Evolutionary conservation across 92 coral and sea anemone species (phyloP).

Genomic region (Anthopleura xanthogrammica): DNA sequence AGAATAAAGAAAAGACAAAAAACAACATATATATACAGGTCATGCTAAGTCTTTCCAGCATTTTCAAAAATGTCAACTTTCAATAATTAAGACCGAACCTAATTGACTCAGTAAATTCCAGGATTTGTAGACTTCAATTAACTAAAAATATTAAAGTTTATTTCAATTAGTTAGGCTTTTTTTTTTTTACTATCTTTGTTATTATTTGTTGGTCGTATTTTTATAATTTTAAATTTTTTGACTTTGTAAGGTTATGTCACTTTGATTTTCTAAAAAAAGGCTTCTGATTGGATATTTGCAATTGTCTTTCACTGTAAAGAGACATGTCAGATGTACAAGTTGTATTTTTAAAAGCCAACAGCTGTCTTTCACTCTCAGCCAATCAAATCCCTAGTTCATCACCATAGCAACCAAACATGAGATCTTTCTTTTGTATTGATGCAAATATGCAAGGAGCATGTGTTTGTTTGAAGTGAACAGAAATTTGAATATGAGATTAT

Average conservation of each 20-base stretch:
- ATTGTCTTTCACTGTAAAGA: slow-evolving; percentile 7
- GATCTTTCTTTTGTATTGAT: slow-evolving; percentile 14
- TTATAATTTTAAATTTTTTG: not conserved
- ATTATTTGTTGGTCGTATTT: not conserved
- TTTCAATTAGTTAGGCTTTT: not conserved
- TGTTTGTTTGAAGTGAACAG: slow-evolving; percentile 12
- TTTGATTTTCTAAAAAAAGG: not conserved
- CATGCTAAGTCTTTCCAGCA: not conserved
- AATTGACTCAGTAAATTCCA: slow-evolving; percentile 13
- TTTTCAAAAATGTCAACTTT: not conserved
- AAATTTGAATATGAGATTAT: not conserved
- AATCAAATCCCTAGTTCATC: slow-evolving; percentile 11
- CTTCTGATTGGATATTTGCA: slow-evolving; percentile 7
- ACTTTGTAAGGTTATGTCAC: not conserved
- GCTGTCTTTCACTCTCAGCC: slow-evolving; percentile 10
- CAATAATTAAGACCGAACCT: not conserved
- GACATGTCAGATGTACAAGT: slow-evolving; percentile 22
- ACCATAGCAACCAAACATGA: slow-evolving; percentile 19
- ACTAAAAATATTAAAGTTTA: not conserved
- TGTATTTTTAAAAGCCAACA: slow-evolving; percentile 14
- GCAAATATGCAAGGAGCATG: slow-evolving; percentile 10
- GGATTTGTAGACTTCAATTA: slow-evolving; percentile 3
- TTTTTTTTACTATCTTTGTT: not conserved
- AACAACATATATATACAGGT: not conserved
- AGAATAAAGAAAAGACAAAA: not conserved